Base-by-base conservation (phyloP, 1,140 invertebrate species). In the Dendrolimus kikuchii region DNA sequence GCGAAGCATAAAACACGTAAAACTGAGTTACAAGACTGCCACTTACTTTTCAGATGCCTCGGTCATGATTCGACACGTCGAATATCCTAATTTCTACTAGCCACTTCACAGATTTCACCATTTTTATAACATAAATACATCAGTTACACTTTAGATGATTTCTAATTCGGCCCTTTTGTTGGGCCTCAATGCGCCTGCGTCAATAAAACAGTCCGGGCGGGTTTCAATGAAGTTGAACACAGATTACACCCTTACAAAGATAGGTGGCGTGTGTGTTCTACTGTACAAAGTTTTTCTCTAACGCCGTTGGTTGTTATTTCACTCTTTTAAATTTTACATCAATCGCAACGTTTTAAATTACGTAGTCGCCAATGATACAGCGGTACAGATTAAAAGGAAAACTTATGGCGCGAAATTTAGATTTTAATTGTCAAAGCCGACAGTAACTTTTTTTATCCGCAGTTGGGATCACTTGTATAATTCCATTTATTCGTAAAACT, bases 41-140 rank as follows among this genome's bases (percentile, higher is more conserved):
- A 90, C 91, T 92, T 88, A 92, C 91, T 92, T 91, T 89, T 92
- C 91, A 92, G 90, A 91, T 90, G 89, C 89, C 89, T 92, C 91
- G 89, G 90, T 92, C 91, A 92, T 92, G 91, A 88, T 92, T 92
- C 86, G 90, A 91, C 81, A 90, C 89, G 87, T 89, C 87, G 88
- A 91, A 91, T 90, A 88, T 90, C 87, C 90, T 92, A 92, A 88
- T 90, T 89, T 89, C 88, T 88, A 89, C 89, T 88, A 88, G 90
- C 90, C 90, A 91, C 86, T 89, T 89, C 85, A 89, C 89, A 87
- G 88, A 89, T 90, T 90, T 90, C 90, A 90, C 89, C 90, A 91
- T 91, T 89, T 90, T 91, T 90, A 90, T 85, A 86, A 89, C 88
- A 90, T 90, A 90, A 90, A 90, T 90, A 90, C 90, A 91, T 91